These are phyloP conservation scores for Anticlea derivata DNA, from an alignment of 2,888 invertebrate species.

Conservation along the genomic window DNA sequence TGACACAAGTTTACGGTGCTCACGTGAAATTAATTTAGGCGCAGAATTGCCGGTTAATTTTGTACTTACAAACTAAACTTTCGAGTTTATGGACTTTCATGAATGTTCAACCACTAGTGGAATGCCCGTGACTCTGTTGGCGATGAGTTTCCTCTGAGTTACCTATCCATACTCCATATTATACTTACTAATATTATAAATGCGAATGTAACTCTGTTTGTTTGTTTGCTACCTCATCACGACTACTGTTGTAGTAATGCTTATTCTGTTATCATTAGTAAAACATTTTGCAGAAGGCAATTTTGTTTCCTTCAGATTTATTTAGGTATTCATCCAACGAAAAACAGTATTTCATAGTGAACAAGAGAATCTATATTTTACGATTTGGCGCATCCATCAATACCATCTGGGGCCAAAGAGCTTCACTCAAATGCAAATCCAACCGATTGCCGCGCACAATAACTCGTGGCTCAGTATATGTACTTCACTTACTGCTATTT, in stretches of 20 bases:
- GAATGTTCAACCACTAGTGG: neutral
- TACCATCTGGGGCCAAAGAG: conserved; percentile 9
- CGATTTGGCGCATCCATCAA: conserved; percentile 17
- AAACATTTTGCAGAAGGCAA: no score
- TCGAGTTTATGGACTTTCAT: conserved; percentile 1
- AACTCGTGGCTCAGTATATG: neutral
- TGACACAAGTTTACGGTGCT: conserved; percentile 15
- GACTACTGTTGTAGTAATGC: no score
- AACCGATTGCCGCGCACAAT: conserved; percentile 8
- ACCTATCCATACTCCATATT: no score
- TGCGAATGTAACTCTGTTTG: no score
- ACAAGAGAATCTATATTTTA: conserved; percentile 18
- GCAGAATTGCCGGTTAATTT: conserved; percentile 14
- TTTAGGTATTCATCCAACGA: neutral
- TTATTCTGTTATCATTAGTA: no score
- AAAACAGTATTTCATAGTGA: conserved; percentile 2
- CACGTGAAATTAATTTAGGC: conserved; percentile 23
- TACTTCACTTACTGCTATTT: neutral
- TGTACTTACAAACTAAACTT: neutral
- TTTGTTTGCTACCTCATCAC: no score
- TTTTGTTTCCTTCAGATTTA: neutral
- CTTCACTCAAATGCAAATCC: conserved; percentile 19
- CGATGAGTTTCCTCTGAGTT: no score
- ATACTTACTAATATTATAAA: no score
- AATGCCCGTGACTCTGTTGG: neutral